Conservation (phyloP, 2,888 invertebrate species). For the Drosophila peninsularis region DNA sequence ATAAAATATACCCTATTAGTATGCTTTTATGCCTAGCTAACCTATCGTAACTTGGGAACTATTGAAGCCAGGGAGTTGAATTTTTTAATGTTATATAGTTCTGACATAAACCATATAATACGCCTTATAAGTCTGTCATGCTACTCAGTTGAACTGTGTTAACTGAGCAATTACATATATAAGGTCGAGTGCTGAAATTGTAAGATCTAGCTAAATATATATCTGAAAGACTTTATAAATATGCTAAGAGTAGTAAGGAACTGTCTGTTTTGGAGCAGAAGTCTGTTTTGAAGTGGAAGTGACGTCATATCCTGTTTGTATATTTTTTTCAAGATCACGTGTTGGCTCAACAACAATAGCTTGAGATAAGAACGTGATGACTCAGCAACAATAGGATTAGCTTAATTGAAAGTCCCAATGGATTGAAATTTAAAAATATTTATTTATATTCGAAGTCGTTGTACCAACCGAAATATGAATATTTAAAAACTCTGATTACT, state of each 20-base stretch:
- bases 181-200: neutral
- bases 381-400: no score
- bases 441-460: neutral
- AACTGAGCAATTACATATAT: neutral
- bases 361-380: no score
- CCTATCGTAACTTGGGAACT: neutral
- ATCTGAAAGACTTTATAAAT: neutral
- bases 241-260: no score
- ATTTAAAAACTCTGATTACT: neutral
- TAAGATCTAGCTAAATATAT: no score
- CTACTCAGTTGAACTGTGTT: neutral
- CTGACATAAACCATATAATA: neutral
- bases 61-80: neutral
- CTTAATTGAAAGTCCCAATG: neutral
- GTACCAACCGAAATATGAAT: neutral
- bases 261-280: no score
- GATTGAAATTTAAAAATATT: conserved; percentile 2
- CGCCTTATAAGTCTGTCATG: no score
- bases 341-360: no score
- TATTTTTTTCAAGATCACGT: no score
- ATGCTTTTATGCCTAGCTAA: neutral
- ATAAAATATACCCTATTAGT: no score
- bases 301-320: no score
- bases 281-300: no score
- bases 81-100: neutral